phyloP scores from a whole-genome alignment of 2,888 invertebrate genomes.

The Synanthedon andrenaeformis region DNA sequence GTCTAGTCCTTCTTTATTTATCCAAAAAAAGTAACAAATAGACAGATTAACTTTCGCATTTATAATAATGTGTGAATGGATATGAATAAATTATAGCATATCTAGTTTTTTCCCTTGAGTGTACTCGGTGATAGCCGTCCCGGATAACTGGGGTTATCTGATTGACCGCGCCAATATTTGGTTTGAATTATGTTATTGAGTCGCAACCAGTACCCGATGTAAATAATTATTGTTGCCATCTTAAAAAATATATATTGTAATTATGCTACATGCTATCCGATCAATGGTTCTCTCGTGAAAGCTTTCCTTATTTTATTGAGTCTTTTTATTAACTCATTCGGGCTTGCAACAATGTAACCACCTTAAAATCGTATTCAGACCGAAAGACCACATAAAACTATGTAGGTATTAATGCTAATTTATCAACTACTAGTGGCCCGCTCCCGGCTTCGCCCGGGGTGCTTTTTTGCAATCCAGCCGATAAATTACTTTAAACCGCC shows the following conservation, averaged over 20 bases:
- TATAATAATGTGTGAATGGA: too few species aligned
- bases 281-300: not conserved
- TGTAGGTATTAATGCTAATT: too few species aligned
- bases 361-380: too few species aligned
- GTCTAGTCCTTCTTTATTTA: too few species aligned
- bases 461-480: too few species aligned
- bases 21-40: too few species aligned
- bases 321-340: not conserved
- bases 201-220: slow-evolving; percentile 1
- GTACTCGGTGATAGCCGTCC: slow-evolving; percentile 17
- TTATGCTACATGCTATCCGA: not conserved
- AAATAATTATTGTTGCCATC: slow-evolving; percentile 5
- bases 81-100: not conserved
- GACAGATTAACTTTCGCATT: too few species aligned
- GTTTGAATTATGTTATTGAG: slow-evolving; percentile 36
- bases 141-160: slow-evolving; percentile 24
- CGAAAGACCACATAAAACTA: too few species aligned
- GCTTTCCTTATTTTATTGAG: not conserved
- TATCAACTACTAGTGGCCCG: too few species aligned
- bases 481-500: too few species aligned
- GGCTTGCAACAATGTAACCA: too few species aligned
- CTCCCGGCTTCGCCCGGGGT: too few species aligned
- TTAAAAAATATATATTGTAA: not conserved
- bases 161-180: slow-evolving; percentile 35
- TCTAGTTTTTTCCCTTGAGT: slow-evolving; percentile 7